These are phyloP conservation scores for Meda fulgida DNA, from an alignment of 2,797 vertebrate genomes.

Conservation along the genomic window DNA sequence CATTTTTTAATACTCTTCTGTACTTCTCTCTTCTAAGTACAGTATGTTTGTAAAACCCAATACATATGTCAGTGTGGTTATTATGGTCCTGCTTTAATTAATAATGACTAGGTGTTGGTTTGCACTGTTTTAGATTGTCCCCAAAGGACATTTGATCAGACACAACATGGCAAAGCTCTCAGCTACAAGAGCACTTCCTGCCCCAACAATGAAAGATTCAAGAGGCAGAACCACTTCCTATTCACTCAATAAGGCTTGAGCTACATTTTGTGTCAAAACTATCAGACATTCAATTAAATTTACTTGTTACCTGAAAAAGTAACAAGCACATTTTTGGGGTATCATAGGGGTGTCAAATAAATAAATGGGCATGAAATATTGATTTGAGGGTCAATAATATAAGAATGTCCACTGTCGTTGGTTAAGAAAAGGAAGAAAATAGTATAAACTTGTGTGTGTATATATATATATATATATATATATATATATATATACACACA, in stretches of 20 bases:
- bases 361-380: neutral
- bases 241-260: constrained; percentile 10
- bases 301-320: neutral
- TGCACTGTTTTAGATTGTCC: constrained; percentile 69
- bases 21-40: constrained; percentile 64
- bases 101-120: constrained; percentile 80
- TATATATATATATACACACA: no score
- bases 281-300: neutral
- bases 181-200: constrained; percentile 62
- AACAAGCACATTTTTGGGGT: neutral
- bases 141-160: constrained; percentile 69
- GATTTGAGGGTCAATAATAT: neutral
- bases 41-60: constrained; percentile 69
- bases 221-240: constrained; percentile 64
- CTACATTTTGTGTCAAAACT: neutral
- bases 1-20: constrained; percentile 4
- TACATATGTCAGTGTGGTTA: constrained; percentile 69
- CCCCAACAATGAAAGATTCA: constrained; percentile 66
- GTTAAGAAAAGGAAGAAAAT: neutral
- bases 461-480: no score
- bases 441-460: no score
- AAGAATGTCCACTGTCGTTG: neutral
- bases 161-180: constrained; percentile 65
- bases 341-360: neutral
- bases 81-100: constrained; percentile 79